Evolutionary conservation across 2,113 vertebrate species (phyloP).

Genomic region (Tenrec ecaudatus): DNA sequence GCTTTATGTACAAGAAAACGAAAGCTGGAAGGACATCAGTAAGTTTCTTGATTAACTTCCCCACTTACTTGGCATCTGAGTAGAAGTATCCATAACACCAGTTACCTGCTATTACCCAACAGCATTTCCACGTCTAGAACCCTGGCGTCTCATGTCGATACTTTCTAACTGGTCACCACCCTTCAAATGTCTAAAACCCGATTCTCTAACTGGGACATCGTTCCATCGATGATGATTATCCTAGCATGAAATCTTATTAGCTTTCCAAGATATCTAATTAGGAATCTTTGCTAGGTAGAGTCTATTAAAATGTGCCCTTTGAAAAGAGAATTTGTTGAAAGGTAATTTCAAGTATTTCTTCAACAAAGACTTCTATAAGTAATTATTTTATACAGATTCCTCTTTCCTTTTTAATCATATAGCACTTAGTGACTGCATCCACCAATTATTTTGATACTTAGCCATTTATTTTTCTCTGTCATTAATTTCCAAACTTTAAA

Average conservation of each 20-base stretch:
- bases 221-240: not conserved
- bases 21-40: not conserved
- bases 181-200: conserved; percentile 3
- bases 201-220: not conserved
- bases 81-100: not conserved
- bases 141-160: not conserved
- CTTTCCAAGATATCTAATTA: conserved; percentile 52
- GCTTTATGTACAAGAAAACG: not conserved
- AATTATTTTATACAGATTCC: conserved; percentile 55
- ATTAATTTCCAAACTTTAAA: conserved; percentile 45
- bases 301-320: too few relatives aligned
- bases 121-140: not conserved
- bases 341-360: conserved; percentile 50
- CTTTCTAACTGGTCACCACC: not conserved
- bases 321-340: too few relatives aligned
- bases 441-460: conserved; percentile 55
- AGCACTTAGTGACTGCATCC: not conserved
- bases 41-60: not conserved
- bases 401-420: conserved; percentile 43
- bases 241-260: not conserved
- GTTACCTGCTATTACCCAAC: not conserved
- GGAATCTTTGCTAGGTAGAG: not conserved
- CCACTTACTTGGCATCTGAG: not conserved
- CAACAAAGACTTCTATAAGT: conserved; percentile 40
- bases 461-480: conserved; percentile 22